phyloP scores from a whole-genome alignment of 2,113 vertebrate species.

The Mustelus asterias region DNA sequence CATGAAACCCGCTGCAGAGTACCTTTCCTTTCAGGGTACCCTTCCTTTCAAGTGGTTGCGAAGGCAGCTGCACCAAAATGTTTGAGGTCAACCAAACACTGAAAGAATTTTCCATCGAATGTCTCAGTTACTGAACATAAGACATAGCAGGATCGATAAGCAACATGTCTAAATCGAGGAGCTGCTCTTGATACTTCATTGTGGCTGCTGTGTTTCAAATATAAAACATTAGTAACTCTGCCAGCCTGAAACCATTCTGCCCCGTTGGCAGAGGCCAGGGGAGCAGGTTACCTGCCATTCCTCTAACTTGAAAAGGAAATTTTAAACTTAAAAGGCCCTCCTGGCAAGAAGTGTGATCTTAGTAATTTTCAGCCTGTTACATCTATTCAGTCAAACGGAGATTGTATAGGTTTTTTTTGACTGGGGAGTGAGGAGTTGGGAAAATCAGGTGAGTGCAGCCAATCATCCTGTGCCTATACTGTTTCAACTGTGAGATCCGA shows the following conservation, averaged over 20 bases:
- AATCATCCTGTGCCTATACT: slow-evolving; percentile 17
- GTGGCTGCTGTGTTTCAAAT: background rate
- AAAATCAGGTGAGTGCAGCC: slow-evolving; percentile 14
- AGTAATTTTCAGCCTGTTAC: background rate
- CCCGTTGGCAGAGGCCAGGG: background rate
- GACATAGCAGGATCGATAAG: background rate
- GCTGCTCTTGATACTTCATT: background rate
- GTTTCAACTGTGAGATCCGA: slow-evolving; percentile 21
- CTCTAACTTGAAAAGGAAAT: background rate
- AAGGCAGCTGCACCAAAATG: background rate
- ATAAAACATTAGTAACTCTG: background rate
- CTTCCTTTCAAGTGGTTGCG: background rate
- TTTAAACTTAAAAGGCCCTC: background rate
- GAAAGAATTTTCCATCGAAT: background rate
- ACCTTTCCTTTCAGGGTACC: background rate
- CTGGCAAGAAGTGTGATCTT: background rate
- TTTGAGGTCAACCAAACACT: background rate
- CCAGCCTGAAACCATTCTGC: background rate
- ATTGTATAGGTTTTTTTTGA: background rate
- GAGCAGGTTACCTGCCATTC: background rate
- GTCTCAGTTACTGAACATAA: background rate
- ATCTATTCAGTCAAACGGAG: background rate
- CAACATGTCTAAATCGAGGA: background rate
- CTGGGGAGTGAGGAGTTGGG: background rate
- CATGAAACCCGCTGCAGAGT: background rate